Base-by-base conservation (phyloP, 2,888 invertebrate species). In the Drepana falcataria region DNA sequence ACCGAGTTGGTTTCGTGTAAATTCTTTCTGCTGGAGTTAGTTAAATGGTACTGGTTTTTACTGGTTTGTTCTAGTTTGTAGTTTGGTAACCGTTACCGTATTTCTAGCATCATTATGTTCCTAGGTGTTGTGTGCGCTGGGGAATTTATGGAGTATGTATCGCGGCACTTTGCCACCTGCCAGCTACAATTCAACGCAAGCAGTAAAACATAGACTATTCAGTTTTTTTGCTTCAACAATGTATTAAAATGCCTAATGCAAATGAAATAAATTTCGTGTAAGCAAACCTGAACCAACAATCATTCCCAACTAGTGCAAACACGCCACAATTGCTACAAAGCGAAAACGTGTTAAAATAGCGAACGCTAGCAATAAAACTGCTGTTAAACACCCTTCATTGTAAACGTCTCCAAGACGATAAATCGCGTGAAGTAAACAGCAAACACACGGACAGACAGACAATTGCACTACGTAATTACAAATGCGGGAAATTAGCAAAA, bases 401-500 rank as follows among this genome's bases (percentile, higher is more conserved):
- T 57, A 57, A 64, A 63, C 60, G 63, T 61, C 61, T 63, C 57
- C 51, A 47, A 51, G 59, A 53, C 66, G 63, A 9, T 65, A 68
- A 59, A 52, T 59, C 58, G 66, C 33, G 37, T 9, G 44, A 44
- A 44, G 7, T 44, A 44, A 44, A 44, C 44, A 44, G 44, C 6
- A 44, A 3, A 9, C 44, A 48, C 5, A 34, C 48, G 33, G 33
- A 33, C 53, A 21, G 44, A 48, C 37, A 35, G 33, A 48, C 34
- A 54, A 57, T 57, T 58, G 57, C 59, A 61, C 59, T 52, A 56
- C 61, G 58, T 66, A 63, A 69, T 69, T 68, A 68, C 64, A 60
- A 66, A 35, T 53, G 53, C 53, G 56, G 60, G 53, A 63, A 69
- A 69, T 68, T 60, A 68, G 64, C 61, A 47, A 53, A 68, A 69